Conservation (phyloP, 2,797 vertebrate species). For the Jordanella pulchra region DNA sequence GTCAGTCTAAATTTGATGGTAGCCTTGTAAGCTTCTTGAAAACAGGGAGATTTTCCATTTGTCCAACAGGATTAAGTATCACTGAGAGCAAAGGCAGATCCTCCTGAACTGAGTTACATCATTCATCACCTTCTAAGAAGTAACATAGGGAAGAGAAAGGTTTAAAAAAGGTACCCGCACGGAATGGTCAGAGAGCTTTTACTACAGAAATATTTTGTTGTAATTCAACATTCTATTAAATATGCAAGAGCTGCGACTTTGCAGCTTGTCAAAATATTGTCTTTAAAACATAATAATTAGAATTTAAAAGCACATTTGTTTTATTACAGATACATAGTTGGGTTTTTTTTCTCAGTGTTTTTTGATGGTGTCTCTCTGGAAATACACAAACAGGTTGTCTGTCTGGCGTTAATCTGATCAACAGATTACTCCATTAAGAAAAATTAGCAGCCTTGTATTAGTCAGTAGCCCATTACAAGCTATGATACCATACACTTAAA, state of each 20-base stretch:
- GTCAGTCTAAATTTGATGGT: constrained; percentile 22
- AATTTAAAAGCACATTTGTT: neutral
- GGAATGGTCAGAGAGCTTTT: neutral
- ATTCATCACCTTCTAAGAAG: neutral
- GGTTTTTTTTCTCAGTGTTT: neutral
- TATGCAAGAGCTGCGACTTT: neutral
- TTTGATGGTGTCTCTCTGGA: constrained; percentile 16
- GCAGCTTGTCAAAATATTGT: neutral
- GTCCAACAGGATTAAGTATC: constrained; percentile 46
- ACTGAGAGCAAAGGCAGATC: constrained; percentile 26
- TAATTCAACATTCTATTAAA: neutral
- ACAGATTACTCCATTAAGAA: constrained; percentile 58
- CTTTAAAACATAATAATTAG: neutral
- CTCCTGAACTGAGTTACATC: neutral
- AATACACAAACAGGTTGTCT: constrained; percentile 32
- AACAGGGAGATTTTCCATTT: constrained; percentile 56
- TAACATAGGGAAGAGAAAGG: neutral
- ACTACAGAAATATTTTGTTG: neutral
- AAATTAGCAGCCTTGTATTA: constrained; percentile 30
- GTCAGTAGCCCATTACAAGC: constrained; percentile 21
- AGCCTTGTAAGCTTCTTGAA: constrained; percentile 35
- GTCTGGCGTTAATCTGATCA: constrained; percentile 60
- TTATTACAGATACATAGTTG: neutral
- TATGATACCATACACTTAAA: neutral
- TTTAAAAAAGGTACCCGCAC: neutral